Evolutionary conservation across 2,113 vertebrate genomes (phyloP).

Genomic region (Sialia sialis): DNA sequence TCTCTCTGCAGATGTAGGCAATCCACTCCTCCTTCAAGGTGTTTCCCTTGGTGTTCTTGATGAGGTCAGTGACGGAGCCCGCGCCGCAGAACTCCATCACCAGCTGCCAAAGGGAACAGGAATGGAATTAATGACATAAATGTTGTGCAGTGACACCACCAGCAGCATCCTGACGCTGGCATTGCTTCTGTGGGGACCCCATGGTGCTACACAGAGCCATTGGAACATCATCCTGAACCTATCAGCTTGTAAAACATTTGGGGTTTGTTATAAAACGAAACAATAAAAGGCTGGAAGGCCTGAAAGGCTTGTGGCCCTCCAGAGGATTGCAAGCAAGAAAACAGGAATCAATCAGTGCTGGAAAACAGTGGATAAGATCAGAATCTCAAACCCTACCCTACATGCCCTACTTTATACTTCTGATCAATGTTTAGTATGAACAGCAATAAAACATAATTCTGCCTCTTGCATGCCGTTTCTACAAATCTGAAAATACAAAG

Average conservation of each 20-base stretch:
- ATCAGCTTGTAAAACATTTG: not conserved
- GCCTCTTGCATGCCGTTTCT: not conserved
- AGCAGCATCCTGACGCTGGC: not conserved
- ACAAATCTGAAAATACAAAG: not conserved
- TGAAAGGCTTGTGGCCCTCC: not conserved
- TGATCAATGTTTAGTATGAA: not conserved
- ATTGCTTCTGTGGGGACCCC: not conserved
- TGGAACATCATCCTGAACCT: not conserved
- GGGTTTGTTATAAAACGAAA: not conserved
- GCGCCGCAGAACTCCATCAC: constrained; percentile 99
- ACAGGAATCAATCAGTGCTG: not conserved
- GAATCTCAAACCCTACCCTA: not conserved
- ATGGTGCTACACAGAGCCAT: not conserved
- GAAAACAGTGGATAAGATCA: not conserved
- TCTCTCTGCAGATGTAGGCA: constrained; percentile 97
- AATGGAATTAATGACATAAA: not conserved
- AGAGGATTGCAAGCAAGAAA: not conserved
- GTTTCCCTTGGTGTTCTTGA: constrained; percentile 99
- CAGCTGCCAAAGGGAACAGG: constrained; percentile 75
- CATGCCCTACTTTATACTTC: not conserved
- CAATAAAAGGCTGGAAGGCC: not conserved
- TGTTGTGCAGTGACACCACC: not conserved
- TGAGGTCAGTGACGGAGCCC: constrained; percentile 95
- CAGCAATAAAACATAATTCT: not conserved
- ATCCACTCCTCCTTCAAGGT: constrained; percentile 98